Evolutionary conservation across 2,113 vertebrate species (phyloP).

Genomic region (Pomatorhinus ruficollis): DNA sequence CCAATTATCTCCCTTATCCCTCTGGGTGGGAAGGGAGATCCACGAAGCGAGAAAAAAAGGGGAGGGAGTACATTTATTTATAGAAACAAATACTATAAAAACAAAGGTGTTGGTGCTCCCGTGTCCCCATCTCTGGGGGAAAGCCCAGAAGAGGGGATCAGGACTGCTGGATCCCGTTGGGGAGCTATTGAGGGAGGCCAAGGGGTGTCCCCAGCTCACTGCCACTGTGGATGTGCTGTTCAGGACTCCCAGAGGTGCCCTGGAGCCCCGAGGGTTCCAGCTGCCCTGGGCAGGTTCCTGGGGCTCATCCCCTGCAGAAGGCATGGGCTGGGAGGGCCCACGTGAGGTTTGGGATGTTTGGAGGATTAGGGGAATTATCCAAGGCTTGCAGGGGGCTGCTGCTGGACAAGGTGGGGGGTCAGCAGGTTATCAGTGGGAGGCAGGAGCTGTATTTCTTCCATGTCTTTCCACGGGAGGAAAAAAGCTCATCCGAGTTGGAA

Average conservation of each 20-base stretch:
- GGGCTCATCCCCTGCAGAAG: background rate
- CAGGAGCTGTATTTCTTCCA: background rate
- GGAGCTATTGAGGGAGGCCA: background rate
- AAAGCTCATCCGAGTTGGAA: background rate
- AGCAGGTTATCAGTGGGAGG: background rate
- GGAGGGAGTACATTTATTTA: background rate
- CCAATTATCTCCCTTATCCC: background rate
- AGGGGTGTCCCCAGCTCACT: rapidly evolving
- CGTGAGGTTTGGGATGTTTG: background rate
- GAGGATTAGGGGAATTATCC: slow-evolving; percentile 46
- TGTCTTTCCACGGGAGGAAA: background rate
- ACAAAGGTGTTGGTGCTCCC: background rate
- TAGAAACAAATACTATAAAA: background rate
- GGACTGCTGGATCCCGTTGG: background rate
- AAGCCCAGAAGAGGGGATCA: background rate
- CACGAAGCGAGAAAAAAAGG: background rate
- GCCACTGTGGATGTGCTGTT: background rate
- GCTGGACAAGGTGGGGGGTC: background rate
- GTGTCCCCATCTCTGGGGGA: background rate
- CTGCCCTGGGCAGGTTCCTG: background rate
- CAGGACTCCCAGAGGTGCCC: background rate
- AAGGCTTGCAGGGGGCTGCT: background rate
- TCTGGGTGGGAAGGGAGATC: background rate
- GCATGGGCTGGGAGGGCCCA: background rate
- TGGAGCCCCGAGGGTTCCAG: background rate